Evolutionary conservation across 2,797 vertebrate genomes (phyloP).

Genomic region (Hypotaenidia okinawae): DNA sequence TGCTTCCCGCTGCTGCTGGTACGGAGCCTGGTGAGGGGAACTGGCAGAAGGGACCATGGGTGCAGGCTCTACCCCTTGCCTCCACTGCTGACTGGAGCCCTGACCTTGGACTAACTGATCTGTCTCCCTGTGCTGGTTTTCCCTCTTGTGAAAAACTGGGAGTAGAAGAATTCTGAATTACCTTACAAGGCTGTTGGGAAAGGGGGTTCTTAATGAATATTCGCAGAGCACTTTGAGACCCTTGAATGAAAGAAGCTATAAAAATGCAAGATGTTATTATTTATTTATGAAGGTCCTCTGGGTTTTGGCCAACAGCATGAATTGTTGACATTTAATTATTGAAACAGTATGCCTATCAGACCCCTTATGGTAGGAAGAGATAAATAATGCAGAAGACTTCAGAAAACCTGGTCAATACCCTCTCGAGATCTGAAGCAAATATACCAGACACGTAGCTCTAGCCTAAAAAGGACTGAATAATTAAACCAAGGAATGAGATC

Average conservation of each 20-base stretch:
- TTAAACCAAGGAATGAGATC: slow-evolving; percentile 61
- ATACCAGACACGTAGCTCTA: slow-evolving; percentile 41
- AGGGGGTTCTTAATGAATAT: slow-evolving; percentile 24
- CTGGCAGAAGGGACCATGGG: neutral
- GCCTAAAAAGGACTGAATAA: slow-evolving; percentile 66
- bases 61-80: rapidly evolving
- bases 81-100: rapidly evolving
- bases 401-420: slow-evolving; percentile 67
- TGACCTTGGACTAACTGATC: neutral
- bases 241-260: slow-evolving; percentile 62
- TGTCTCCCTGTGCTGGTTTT: neutral
- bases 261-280: slow-evolving; percentile 65
- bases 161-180: neutral
- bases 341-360: slow-evolving; percentile 67
- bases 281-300: slow-evolving; percentile 68
- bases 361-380: slow-evolving; percentile 69
- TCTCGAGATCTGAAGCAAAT: slow-evolving; percentile 62
- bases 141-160: rapidly evolving
- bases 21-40: rapidly evolving
- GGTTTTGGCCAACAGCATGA: slow-evolving; percentile 69
- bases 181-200: neutral
- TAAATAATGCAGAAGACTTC: slow-evolving; percentile 75
- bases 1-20: neutral
- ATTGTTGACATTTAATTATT: slow-evolving; percentile 78
- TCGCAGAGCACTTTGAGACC: slow-evolving; percentile 17